Evolutionary conservation across 2,888 invertebrate species (phyloP).

Genomic region (Phasia obesa): DNA sequence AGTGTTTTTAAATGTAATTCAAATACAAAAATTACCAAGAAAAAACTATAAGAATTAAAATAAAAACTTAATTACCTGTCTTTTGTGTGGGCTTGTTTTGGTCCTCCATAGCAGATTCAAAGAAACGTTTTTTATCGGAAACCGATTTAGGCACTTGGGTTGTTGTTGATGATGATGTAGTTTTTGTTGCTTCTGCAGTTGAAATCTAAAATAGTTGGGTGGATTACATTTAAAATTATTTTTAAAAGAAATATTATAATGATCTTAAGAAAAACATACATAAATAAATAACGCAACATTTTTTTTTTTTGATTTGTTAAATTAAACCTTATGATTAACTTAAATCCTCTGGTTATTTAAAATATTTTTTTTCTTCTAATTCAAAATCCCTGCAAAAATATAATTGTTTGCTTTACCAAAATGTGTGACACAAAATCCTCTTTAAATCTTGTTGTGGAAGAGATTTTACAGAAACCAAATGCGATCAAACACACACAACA

Average conservation of each 20-base stretch:
- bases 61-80: conserved; percentile 85
- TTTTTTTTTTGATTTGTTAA: not conserved
- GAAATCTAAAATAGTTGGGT: conserved; percentile 73
- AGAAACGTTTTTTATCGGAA: conserved; percentile 96
- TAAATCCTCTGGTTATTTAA: conserved; percentile 32
- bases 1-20: not conserved
- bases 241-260: not conserved
- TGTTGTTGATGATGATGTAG: conserved; percentile 51
- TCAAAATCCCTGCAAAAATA: conserved; percentile 22
- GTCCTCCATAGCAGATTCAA: conserved; percentile 97
- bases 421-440: conserved; percentile 27
- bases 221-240: conserved; percentile 3
- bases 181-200: conserved; percentile 65
- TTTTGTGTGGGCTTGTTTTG: conserved; percentile 92
- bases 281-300: not conserved
- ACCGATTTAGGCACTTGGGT: conserved; percentile 90
- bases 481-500: conserved; percentile 32
- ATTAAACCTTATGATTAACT: conserved; percentile 25
- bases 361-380: conserved; percentile 9
- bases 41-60: not conserved
- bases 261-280: not conserved
- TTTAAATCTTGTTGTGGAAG: conserved; percentile 5
- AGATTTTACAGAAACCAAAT: conserved; percentile 19
- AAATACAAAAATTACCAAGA: not conserved
- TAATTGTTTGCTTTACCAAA: conserved; percentile 39